Evolutionary conservation across 2,888 invertebrate genomes (phyloP).

Genomic region (Andrena bucephala): DNA sequence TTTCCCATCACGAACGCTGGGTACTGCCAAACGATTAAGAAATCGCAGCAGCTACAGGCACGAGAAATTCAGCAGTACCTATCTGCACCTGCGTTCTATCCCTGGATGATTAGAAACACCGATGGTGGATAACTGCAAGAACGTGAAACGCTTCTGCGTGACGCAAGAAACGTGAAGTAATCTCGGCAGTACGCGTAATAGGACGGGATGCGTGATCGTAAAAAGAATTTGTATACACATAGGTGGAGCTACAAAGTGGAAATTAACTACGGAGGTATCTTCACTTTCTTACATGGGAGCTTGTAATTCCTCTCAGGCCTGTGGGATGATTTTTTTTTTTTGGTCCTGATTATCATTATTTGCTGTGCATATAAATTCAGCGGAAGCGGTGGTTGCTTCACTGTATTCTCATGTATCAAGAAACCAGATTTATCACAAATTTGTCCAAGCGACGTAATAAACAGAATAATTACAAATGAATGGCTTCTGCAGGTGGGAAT

Average conservation of each 20-base stretch:
- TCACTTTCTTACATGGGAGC: background rate
- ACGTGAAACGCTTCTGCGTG: conserved; percentile 43
- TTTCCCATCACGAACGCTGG: no score
- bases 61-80: conserved; percentile 5
- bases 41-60: conserved; percentile 31
- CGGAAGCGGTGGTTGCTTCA: background rate
- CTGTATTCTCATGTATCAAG: background rate
- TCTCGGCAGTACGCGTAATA: conserved; percentile 9
- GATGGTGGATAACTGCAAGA: conserved; percentile 38
- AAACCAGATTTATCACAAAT: background rate
- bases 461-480: no score
- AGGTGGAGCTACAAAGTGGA: conserved; percentile 7
- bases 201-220: conserved; percentile 12
- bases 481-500: no score
- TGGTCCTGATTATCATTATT: background rate
- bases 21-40: background rate
- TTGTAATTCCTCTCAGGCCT: background rate
- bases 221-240: conserved; percentile 32
- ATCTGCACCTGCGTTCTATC: conserved; percentile 60
- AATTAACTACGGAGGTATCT: conserved; percentile 11
- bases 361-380: background rate
- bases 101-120: conserved; percentile 60
- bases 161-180: conserved; percentile 55
- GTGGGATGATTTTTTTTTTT: background rate
- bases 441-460: no score